Percentiles rank a stretch among this genome's conserved stretches.
phyloP scores from a whole-genome alignment of 1,140 invertebrate genomes.

The Drosophila ironensis region DNA sequence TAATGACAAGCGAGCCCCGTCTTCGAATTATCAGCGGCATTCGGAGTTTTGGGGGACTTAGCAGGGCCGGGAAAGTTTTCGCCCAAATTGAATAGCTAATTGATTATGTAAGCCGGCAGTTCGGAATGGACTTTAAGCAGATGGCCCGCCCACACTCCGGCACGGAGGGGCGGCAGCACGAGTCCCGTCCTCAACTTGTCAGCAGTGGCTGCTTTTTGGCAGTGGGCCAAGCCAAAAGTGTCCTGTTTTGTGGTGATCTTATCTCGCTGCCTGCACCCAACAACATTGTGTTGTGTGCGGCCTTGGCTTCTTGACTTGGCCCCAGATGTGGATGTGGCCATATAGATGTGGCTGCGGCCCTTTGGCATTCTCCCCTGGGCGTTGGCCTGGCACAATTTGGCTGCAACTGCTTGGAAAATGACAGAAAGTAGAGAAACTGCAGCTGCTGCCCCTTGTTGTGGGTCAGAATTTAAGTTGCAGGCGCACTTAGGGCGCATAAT shows the following conservation, averaged over 20 bases:
- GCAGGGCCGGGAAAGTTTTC: conserved; percentile 34
- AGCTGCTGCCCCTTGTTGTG: conserved; percentile 46
- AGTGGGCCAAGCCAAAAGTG: conserved; percentile 52
- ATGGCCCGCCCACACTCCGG: conserved; percentile 16
- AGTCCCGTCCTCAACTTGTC: conserved; percentile 38
- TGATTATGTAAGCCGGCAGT: conserved; percentile 53
- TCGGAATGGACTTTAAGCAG: conserved; percentile 55
- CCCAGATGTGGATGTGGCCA: conserved; percentile 5
- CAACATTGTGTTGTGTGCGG: conserved; percentile 65
- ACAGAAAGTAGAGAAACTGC: conserved; percentile 45
- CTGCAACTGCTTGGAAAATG: conserved; percentile 69
- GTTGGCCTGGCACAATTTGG: conserved; percentile 52
- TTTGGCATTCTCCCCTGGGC: conserved; percentile 34
- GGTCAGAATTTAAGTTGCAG: conserved; percentile 51
- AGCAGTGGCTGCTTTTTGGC: conserved; percentile 47
- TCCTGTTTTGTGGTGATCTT: conserved; percentile 71
- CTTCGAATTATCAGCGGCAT: conserved; percentile 33
- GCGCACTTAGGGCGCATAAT: conserved; percentile 57
- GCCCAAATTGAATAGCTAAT: conserved; percentile 66
- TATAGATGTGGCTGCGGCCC: no score
- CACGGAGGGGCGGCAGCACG: conserved; percentile 1
- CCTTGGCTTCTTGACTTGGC: conserved; percentile 59
- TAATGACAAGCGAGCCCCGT: conserved; percentile 15
- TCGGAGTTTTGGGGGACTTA: not conserved
- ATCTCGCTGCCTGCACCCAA: conserved; percentile 59